Evolutionary conservation across 2,888 invertebrate genomes (phyloP), one percentile per base, ranked within the genome.

Genomic region (Spisula solida): DNA sequence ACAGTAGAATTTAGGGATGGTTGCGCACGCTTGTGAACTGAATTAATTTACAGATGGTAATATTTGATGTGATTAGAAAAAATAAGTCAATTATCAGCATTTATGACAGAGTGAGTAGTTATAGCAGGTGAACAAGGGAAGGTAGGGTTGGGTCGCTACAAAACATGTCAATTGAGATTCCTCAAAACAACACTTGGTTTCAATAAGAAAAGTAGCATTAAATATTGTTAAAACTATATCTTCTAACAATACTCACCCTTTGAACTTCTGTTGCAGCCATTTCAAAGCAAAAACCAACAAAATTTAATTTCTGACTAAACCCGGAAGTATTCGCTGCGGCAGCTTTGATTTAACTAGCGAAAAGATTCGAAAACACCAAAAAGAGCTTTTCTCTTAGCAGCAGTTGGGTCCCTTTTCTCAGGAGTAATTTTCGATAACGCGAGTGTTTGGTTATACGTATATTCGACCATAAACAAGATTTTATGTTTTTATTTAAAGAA

Each of bases 241-340:
- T 66, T 0, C 10, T 5, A 66, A 4, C 25, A 66, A 66, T 56
- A 31, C 41, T 66, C 16, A 86, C 86, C 81, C 86, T 81, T 60
- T 86, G 86, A 66, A 86, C 86, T n/a, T 86, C 86, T 70, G 86
- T 25, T 66, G 86, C 86, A 25, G 86, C 86, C 86, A 86, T 86
- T 47, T 78, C 41, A 41, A 41, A 16, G 48, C 70, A 41, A 41
- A 34, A n/a, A 82, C 66, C 41, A 25, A 47, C 80, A 48, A 81
- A 60, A 31, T 81, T 47, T 12, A 34, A 34, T 34, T 81, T 29
- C 41, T 83, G 34, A 34, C 25, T 31, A 56, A 86, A 86, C 86
- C 86, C 86, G 86, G 86, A 86, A 86, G 86, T 86, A 86, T 86
- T 86, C 70, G 60, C 66, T 86, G 80, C 86, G 86, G 86, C n/a